Conservation (phyloP, 2,797 vertebrate genomes). For the Gambelia wislizenii region DNA sequence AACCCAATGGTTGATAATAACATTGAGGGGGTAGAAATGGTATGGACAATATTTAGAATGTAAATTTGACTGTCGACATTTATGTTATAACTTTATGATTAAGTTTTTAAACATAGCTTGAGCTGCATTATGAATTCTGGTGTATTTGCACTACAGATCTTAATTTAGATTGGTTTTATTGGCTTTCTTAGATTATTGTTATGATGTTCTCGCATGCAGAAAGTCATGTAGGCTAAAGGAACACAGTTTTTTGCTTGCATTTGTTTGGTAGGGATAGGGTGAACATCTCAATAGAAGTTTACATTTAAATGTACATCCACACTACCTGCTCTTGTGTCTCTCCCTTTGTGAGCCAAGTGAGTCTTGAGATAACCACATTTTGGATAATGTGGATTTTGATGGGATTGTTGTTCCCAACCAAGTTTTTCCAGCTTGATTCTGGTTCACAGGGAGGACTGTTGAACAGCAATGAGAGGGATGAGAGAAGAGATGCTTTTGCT, state of each 20-base stretch:
- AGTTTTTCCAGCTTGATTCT: constrained; percentile 56
- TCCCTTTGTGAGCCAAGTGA: not conserved
- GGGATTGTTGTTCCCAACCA: constrained; percentile 53
- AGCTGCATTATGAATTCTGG: too few species aligned
- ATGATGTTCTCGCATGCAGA: not conserved
- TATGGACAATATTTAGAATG: too few species aligned
- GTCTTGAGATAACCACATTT: not conserved
- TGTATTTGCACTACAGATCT: too few species aligned
- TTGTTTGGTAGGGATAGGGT: not conserved
- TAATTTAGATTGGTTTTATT: too few species aligned
- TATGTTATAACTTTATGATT: too few species aligned
- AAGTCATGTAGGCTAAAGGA: not conserved
- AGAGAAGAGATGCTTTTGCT: constrained; percentile 48
- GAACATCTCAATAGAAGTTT: not conserved
- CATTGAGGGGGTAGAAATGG: too few species aligned
- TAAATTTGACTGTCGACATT: too few species aligned
- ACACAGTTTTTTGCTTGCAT: not conserved
- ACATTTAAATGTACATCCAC: not conserved
- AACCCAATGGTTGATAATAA: too few species aligned
- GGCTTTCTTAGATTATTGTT: too few species aligned
- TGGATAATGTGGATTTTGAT: not conserved
- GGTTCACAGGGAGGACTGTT: constrained; percentile 58
- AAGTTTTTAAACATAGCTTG: too few species aligned
- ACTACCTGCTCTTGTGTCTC: not conserved
- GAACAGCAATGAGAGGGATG: constrained; percentile 23